Evolutionary conservation across 2,888 invertebrate genomes (phyloP).

Genomic region (Trichacis sp.): DNA sequence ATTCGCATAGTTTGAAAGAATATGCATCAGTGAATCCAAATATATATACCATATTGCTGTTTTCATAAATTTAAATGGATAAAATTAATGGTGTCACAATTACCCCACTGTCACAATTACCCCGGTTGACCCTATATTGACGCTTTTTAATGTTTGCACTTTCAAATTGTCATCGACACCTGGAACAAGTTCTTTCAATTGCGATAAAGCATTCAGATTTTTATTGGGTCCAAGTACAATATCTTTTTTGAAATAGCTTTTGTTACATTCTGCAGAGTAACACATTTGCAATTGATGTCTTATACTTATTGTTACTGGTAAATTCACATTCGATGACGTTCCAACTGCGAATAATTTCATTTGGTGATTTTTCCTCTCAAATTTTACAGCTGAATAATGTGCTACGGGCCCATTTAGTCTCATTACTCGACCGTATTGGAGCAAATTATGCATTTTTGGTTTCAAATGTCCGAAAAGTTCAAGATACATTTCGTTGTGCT

Average conservation of each 20-base stretch:
- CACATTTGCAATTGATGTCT: conserved; percentile 23
- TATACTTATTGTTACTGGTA: conserved; percentile 20
- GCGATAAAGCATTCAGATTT: conserved; percentile 9
- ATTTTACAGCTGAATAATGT: too few species aligned
- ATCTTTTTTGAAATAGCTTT: neutral
- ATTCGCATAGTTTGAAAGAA: too few species aligned
- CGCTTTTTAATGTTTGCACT: conserved; percentile 8
- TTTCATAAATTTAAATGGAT: too few species aligned
- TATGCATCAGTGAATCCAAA: too few species aligned
- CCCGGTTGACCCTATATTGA: too few species aligned
- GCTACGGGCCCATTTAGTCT: too few species aligned
- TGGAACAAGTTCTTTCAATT: conserved; percentile 30
- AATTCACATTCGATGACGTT: conserved; percentile 16
- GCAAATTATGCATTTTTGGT: too few species aligned
- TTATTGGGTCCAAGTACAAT: too few species aligned
- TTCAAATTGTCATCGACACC: neutral
- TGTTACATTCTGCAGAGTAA: conserved; percentile 16
- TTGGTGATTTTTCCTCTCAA: conserved; percentile 21
- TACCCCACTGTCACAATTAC: too few species aligned
- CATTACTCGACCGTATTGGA: too few species aligned
- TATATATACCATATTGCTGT: too few species aligned
- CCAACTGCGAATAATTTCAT: conserved; percentile 15
- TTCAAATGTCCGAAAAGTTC: conserved; percentile 20
- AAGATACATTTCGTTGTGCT: conserved; percentile 20
- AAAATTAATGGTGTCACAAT: too few species aligned